Conservation (phyloP, 23 tunicate genomes). For the Oikopleura vanhoeffeni region DNA sequence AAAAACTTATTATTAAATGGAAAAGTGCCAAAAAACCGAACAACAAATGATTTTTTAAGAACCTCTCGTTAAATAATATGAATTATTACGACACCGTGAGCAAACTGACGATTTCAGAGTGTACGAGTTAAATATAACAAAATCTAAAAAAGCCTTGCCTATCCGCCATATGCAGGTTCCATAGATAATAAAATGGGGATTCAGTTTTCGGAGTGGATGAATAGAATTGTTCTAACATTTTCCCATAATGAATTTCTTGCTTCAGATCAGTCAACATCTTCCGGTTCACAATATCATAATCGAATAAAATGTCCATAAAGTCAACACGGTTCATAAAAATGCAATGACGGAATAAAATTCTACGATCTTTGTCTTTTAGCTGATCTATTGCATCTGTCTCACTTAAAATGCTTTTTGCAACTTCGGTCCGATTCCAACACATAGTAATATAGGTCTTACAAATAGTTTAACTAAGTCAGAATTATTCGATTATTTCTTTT, state of each 20-base stretch:
- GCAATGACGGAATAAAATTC: not conserved
- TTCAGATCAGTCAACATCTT: not conserved
- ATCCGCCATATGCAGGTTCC: not conserved
- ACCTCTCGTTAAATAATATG: no score
- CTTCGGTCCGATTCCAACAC: not conserved
- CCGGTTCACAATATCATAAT: not conserved
- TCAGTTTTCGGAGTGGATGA: not conserved
- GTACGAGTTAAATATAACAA: no score
- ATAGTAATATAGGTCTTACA: not conserved
- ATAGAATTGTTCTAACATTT: not conserved
- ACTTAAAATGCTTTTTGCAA: not conserved
- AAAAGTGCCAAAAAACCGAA: no score
- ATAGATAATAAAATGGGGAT: not conserved
- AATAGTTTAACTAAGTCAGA: no score
- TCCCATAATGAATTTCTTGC: not conserved
- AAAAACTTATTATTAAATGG: no score
- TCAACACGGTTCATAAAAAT: not conserved
- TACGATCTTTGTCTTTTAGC: not conserved
- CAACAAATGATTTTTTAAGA: no score
- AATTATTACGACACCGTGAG: no score
- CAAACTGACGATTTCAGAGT: no score
- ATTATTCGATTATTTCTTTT: no score
- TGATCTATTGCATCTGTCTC: not conserved
- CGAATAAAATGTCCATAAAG: not conserved
- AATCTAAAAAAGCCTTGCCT: no score